A percentile compares a stretch with the other conserved stretches of the same genome.
phyloP scores from a whole-genome alignment of 1,140 invertebrate genomes.

The Hypsibius dujardini region DNA sequence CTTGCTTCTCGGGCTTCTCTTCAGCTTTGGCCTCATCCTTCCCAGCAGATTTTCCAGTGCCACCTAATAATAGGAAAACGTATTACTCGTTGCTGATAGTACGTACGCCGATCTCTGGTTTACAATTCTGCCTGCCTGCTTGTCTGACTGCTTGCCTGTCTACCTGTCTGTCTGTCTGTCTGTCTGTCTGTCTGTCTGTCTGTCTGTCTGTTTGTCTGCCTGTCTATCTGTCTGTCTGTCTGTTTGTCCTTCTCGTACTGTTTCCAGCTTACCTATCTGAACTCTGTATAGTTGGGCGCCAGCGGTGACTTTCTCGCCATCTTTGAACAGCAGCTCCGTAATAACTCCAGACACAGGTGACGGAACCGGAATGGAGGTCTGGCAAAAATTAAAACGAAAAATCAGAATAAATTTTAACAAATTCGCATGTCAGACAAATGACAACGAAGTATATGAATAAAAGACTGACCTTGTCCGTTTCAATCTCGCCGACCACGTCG shows the following conservation, averaged over 20 bases:
- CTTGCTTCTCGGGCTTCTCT: not conserved
- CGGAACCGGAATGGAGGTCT: conserved; percentile 80
- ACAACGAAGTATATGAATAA: conserved; percentile 10
- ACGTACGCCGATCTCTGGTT: no score
- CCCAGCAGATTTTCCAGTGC: not conserved
- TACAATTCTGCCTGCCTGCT: no score
- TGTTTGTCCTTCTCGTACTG: not conserved
- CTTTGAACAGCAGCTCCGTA: conserved; percentile 62
- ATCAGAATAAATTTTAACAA: no score
- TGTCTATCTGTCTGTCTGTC: not conserved
- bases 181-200: no score
- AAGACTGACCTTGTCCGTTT: conserved; percentile 79
- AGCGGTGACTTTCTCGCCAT: conserved; percentile 74
- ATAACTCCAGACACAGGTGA: conserved; percentile 67
- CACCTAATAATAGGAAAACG: not conserved
- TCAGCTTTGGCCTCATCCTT: conserved; percentile 9
- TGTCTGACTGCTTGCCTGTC: no score
- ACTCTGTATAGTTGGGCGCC: conserved; percentile 64
- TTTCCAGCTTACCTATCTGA: conserved; percentile 35
- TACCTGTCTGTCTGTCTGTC: no score
- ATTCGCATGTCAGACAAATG: conserved; percentile 17
- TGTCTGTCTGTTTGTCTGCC: no score
- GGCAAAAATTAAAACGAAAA: conserved; percentile 26
- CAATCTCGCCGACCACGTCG: conserved; percentile 89
- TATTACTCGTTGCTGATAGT: no score